These are phyloP conservation scores for Semotilus atromaculatus DNA, from an alignment of 2,797 vertebrate species.

Conservation along the genomic window DNA sequence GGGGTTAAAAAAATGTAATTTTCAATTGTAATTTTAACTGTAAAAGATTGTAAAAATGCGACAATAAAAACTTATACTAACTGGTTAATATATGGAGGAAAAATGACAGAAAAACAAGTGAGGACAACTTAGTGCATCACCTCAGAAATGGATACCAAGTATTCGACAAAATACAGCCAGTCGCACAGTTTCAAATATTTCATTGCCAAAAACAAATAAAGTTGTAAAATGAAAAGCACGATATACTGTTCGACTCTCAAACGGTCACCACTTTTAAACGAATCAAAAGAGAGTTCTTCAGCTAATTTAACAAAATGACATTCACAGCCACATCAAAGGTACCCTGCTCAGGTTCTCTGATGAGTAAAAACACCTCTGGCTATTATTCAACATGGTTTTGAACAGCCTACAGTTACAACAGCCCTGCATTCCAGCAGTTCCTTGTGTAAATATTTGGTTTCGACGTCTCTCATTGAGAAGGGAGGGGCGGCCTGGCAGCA, in stretches of 20 bases:
- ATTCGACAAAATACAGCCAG: background rate
- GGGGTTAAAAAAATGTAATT: too few relatives aligned
- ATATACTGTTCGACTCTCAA: background rate
- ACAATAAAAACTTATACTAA: too few relatives aligned
- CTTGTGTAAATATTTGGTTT: constrained; percentile 66
- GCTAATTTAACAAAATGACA: constrained; percentile 36
- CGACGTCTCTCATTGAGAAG: constrained; percentile 40
- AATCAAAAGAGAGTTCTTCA: constrained; percentile 41
- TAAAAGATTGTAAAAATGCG: too few relatives aligned
- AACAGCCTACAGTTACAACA: constrained; percentile 52
- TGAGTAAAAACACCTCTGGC: constrained; percentile 53
- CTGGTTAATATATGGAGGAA: too few relatives aligned
- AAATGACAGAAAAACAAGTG: background rate
- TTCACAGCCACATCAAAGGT: constrained; percentile 42
- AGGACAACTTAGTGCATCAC: background rate
- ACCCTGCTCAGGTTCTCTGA: constrained; percentile 14
- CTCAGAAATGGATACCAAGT: background rate
- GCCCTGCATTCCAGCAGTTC: constrained; percentile 56
- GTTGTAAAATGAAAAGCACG: background rate
- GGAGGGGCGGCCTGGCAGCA: constrained; percentile 50
- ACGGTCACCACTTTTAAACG: constrained; percentile 22
- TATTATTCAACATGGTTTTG: constrained; percentile 47
- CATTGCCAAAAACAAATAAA: background rate
- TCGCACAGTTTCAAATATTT: background rate
- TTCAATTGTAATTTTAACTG: too few relatives aligned